Percentiles rank a stretch among this genome's conserved stretches.
Evolutionary conservation across 2,888 invertebrate genomes (phyloP).

Genomic region (Abrostola tripartita): DNA sequence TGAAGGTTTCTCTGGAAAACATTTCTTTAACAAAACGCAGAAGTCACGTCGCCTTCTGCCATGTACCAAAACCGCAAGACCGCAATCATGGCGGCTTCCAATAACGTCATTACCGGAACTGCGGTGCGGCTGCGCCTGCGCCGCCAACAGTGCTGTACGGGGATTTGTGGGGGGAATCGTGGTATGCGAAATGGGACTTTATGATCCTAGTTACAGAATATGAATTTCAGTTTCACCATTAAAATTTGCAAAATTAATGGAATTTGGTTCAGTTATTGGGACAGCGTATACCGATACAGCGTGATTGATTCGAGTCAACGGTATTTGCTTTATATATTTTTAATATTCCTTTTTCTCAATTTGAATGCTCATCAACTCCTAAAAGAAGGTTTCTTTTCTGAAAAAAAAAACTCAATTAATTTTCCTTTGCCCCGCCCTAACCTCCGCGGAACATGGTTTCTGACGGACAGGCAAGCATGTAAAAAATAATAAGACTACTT

Average conservation of each 20-base stretch:
- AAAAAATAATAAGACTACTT: conserved; percentile 66
- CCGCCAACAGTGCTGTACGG: conserved; percentile 37
- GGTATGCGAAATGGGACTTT: conserved; percentile 22
- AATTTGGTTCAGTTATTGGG: conserved; percentile 26
- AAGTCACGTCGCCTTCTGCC: conserved; percentile 19
- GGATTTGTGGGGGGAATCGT: conserved; percentile 34
- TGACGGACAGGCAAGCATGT: background rate
- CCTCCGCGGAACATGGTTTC: background rate
- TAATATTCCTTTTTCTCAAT: no score
- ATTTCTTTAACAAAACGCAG: conserved; percentile 25
- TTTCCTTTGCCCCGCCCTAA: no score
- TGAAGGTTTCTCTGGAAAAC: conserved; percentile 4
- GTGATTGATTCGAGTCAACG: conserved; percentile 15
- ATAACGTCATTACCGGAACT: conserved; percentile 65
- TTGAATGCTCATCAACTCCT: no score
- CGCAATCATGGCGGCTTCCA: conserved; percentile 68
- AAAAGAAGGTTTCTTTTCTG: no score
- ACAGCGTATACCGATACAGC: background rate
- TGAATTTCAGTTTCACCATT: conserved; percentile 5
- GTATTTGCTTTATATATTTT: background rate
- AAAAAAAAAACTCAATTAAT: no score
- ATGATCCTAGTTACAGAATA: background rate
- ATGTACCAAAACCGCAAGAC: conserved; percentile 56
- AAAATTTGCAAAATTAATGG: conserved; percentile 19
- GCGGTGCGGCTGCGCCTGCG: conserved; percentile 48